Base-by-base conservation (phyloP, 2,113 vertebrate genomes). In the Meriones unguiculatus region DNA sequence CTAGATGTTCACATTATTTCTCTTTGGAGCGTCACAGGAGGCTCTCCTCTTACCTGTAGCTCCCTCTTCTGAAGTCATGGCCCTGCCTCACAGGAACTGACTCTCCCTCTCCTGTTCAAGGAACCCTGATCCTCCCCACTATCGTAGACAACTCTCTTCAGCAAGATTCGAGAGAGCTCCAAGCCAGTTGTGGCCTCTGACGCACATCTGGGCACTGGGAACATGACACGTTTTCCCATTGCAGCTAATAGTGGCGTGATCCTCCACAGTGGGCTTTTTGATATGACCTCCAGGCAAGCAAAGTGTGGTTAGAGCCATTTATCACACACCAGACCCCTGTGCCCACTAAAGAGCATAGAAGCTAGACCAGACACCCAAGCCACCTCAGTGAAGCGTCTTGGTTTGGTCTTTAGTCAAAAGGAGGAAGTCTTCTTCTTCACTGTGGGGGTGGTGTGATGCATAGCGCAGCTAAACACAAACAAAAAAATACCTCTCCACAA, bases 221-320 rank as follows among this genome's bases (percentile, higher is more conserved):
- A 76, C 17, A 64, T 5, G 78, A 57, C 52, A 69, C 17, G 64
- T 46, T 65, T 64, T 59, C 35, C 52, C 77, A 25, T 54, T 10
- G 3, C 24, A 86, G 46, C 17, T 46, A 32, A 76, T 15, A 35
- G 54, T 38, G 25, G 64, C 67, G 46, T 91, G 38, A 89, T 9
- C 81, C 80, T 88, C 72, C 81, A 93, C 91, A 90, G 67, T 15
- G 64, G 67, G 2, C 18, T 89, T 97, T 75, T 97, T 75, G 38
- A 75, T 64, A 80, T 76, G 81, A 88, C 32, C 70, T 89, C 46
- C 30, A 81, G 87, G 52, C 54, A 73, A 82, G 54, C 62, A 95
- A 85, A 22, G 62, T 87, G 76, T 28, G 22, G 30, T 67, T 30
- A 54, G 52, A 92, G 52, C 18, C 52, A 87, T n/a, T 38, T 46